Conservation (phyloP, 2,888 invertebrate species). For the Drosophila hawaiiensis region DNA sequence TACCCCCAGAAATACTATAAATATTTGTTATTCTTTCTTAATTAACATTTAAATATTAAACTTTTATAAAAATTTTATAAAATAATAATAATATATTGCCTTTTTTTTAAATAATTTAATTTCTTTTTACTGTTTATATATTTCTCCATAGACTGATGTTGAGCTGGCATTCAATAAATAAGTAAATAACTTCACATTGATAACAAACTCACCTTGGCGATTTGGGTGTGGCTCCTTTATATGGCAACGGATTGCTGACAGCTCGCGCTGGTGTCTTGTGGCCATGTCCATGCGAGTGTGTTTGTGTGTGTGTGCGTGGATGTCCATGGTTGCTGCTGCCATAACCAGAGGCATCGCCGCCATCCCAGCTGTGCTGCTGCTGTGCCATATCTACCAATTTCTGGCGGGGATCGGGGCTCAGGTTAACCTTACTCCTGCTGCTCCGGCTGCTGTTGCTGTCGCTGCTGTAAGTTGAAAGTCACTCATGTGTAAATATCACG, state of each 20-base stretch:
- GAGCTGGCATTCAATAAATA: background rate
- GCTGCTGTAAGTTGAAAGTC: constrained; percentile 63
- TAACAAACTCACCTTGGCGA: constrained; percentile 80
- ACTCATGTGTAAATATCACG: constrained; percentile 78
- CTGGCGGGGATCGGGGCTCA: constrained; percentile 7
- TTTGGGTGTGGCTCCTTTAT: constrained; percentile 82
- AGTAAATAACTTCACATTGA: background rate
- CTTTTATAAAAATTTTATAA: too few species aligned
- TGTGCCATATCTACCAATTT: constrained; percentile 62
- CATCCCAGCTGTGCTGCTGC: constrained; percentile 81
- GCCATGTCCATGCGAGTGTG: constrained; percentile 25
- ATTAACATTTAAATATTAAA: too few species aligned
- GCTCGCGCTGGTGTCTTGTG: constrained; percentile 73
- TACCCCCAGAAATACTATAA: background rate
- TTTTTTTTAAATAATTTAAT: background rate
- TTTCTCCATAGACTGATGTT: background rate
- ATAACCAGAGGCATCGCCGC: constrained; percentile 50
- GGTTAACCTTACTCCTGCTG: constrained; percentile 13
- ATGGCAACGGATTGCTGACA: constrained; percentile 79
- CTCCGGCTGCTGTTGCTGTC: constrained; percentile 23
- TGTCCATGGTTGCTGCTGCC: constrained; percentile 43
- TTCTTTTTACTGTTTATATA: background rate
- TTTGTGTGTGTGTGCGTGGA: constrained; percentile 40
- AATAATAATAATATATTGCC: too few species aligned
- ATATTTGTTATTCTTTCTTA: background rate